Evolutionary conservation across 2,888 invertebrate species (phyloP), one percentile per base, ranked within the genome.

Genomic region (Fragum whitleyi): DNA sequence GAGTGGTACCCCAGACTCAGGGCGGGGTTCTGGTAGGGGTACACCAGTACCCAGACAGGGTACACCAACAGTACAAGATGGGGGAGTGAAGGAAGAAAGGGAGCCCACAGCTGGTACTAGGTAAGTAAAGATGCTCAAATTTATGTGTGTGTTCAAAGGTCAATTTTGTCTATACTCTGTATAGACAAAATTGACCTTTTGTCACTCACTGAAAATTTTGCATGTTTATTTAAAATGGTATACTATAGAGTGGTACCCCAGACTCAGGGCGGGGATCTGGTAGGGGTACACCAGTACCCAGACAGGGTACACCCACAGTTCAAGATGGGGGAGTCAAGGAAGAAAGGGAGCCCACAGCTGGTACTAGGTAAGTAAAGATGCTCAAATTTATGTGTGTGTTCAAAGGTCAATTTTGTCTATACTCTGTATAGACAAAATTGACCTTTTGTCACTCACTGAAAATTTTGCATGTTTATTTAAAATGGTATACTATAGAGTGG

Each of bases 401-500:
- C n/a, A n/a, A n/a, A n/a, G n/a, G n/a, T n/a, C n/a, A n/a, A n/a
- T n/a, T n/a, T n/a, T n/a, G n/a, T n/a, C n/a, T n/a, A n/a, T n/a
- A n/a, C n/a, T n/a, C n/a, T n/a, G n/a, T n/a, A n/a, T n/a, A n/a
- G n/a, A n/a, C n/a, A n/a, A n/a, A n/a, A n/a, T n/a, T n/a, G n/a
- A n/a, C n/a, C n/a, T n/a, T n/a, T n/a, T n/a, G n/a, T n/a, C n/a
- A n/a, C n/a, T n/a, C n/a, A n/a, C n/a, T n/a, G n/a, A n/a, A n/a
- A n/a, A n/a, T n/a, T n/a, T n/a, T n/a, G n/a, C n/a, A n/a, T n/a
- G n/a, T n/a, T n/a, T n/a, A n/a, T n/a, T n/a, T n/a, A n/a, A n/a
- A n/a, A n/a, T n/a, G 87, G 85, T 21, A 90, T 92, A 61, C 53
- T 88, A 9, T 82, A 85, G 59, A 81, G 81, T 61, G 87, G 82